A percentile compares a stretch with the other conserved stretches of the same genome.
These are phyloP conservation scores for Ailurus styani DNA, from an alignment of 2,113 vertebrate species.

Conservation along the genomic window DNA sequence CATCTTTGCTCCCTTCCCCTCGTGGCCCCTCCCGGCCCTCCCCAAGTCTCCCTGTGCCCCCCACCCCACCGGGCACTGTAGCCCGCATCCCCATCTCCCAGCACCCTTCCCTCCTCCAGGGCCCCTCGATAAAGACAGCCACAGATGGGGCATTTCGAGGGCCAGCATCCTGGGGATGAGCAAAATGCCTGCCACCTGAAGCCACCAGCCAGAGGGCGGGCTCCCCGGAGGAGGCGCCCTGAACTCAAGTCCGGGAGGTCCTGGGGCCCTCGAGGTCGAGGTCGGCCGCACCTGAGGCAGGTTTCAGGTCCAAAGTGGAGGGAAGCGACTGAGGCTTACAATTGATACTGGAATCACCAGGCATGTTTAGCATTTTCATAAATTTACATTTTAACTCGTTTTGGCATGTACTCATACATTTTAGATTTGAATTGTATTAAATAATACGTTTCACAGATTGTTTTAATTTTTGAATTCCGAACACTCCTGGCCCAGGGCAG, in stretches of 20 bases:
- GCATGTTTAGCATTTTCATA: conserved; percentile 46
- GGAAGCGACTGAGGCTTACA: not conserved
- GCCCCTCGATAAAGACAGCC: not conserved
- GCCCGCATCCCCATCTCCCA: not conserved
- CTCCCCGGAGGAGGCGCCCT: not conserved
- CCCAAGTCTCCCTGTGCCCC: not conserved
- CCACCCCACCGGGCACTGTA: not conserved
- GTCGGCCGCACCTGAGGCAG: not conserved
- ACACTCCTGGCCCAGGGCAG: conserved; percentile 2
- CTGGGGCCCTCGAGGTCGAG: not conserved
- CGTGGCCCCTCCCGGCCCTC: not conserved
- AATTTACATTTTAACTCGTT: conserved; percentile 46
- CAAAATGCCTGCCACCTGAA: not conserved
- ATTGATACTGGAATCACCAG: not conserved
- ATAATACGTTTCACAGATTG: conserved; percentile 10
- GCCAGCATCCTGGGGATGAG: not conserved
- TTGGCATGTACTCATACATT: not conserved
- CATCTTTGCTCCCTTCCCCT: not conserved
- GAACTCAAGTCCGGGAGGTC: not conserved
- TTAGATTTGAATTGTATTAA: conserved; percentile 53
- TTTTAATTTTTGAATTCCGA: conserved; percentile 30
- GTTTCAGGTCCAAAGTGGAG: not conserved
- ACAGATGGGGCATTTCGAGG: not conserved
- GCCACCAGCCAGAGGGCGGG: not conserved
- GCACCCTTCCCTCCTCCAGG: not conserved